A percentile compares a stretch with the other conserved stretches of the same genome.
Evolutionary conservation across 1,140 invertebrate species (phyloP).

Genomic region (Reticulitermes speratus): DNA sequence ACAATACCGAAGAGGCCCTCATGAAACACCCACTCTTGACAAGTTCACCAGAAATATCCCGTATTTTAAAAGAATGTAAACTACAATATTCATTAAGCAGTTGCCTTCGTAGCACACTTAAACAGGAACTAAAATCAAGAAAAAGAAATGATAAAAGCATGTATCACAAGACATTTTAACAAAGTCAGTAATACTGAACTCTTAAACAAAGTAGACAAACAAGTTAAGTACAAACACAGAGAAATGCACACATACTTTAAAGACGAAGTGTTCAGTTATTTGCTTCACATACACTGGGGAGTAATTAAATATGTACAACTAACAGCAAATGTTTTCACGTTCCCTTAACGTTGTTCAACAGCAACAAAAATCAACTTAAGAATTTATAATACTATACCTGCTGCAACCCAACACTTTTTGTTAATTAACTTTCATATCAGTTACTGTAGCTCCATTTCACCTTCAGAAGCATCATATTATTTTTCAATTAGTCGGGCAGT

Average conservation of each 20-base stretch:
- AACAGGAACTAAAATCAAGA: not conserved
- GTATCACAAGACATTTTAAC: not conserved
- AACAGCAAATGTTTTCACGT: too few relatives aligned
- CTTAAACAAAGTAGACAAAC: not conserved
- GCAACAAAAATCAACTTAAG: not conserved
- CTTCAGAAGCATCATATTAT: too few relatives aligned
- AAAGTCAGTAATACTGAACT: not conserved
- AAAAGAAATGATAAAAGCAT: not conserved
- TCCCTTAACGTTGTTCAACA: not conserved
- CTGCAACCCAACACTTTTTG: too few relatives aligned
- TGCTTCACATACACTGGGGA: too few relatives aligned
- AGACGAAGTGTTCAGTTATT: not conserved
- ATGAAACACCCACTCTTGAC: not conserved
- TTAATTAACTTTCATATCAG: too few relatives aligned
- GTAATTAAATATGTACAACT: too few relatives aligned
- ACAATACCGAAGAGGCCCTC: constrained; percentile 16
- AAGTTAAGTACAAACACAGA: constrained; percentile 17
- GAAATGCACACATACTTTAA: constrained; percentile 4
- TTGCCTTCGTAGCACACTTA: not conserved
- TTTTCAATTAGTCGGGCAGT: too few relatives aligned
- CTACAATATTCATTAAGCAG: not conserved
- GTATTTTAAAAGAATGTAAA: not conserved
- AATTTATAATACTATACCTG: not conserved
- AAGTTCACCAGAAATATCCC: not conserved
- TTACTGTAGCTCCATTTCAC: too few relatives aligned